Evolutionary conservation across 2,888 invertebrate genomes (phyloP).

Genomic region (Brachyptera risi): DNA sequence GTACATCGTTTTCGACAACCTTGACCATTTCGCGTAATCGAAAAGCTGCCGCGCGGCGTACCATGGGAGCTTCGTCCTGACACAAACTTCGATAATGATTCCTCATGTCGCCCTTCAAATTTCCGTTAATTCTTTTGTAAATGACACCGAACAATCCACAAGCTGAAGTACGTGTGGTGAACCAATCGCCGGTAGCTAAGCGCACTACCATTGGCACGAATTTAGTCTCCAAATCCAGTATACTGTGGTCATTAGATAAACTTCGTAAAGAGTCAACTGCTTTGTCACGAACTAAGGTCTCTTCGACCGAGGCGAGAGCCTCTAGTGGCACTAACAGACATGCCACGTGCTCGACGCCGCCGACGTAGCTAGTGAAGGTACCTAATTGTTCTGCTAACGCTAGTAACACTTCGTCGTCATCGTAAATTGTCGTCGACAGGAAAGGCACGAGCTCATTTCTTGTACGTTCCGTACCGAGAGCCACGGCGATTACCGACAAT

Average conservation of each 20-base stretch:
- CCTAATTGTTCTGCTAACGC: constrained; percentile 98
- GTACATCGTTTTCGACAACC: constrained; percentile 91
- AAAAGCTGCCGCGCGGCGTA: constrained; percentile 93
- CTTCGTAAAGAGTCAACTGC: constrained; percentile 91
- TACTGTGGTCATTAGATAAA: constrained; percentile 92
- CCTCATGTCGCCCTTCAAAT: constrained; percentile 69
- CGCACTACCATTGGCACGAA: constrained; percentile 94
- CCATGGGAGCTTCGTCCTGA: constrained; percentile 99
- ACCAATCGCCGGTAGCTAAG: constrained; percentile 90
- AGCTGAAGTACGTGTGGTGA: constrained; percentile 88
- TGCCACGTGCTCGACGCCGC: constrained; percentile 94
- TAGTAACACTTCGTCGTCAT: constrained; percentile 97
- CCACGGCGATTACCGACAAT: constrained; percentile 95
- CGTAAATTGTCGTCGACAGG: constrained; percentile 96
- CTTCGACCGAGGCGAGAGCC: constrained; percentile 95
- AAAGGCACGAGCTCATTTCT: constrained; percentile 96
- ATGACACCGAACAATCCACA: constrained; percentile 88
- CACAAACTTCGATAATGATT: constrained; percentile 91
- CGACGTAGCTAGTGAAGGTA: constrained; percentile 90
- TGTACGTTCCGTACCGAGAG: constrained; percentile 95
- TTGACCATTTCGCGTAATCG: constrained; percentile 97
- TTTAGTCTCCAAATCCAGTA: constrained; percentile 88
- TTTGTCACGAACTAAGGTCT: constrained; percentile 99
- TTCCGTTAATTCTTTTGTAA: constrained; percentile 64
- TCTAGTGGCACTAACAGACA: constrained; percentile 92